These are phyloP conservation scores for Lophura nycthemera DNA, from an alignment of 2,113 vertebrate species.

Conservation along the genomic window DNA sequence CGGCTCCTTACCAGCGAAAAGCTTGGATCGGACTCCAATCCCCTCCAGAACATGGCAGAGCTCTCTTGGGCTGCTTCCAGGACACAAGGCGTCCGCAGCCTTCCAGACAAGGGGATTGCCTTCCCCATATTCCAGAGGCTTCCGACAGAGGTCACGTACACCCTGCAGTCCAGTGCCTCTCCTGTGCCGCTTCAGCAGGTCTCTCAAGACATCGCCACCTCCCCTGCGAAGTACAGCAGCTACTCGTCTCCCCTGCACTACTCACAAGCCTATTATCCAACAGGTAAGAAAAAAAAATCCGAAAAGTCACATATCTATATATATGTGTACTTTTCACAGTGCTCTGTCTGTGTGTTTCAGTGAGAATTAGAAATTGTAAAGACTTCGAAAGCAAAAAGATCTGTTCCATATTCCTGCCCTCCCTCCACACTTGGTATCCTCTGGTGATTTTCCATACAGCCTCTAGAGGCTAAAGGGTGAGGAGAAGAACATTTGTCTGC, in stretches of 20 bases:
- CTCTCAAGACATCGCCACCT: slow-evolving; percentile 34
- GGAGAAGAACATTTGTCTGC: background rate
- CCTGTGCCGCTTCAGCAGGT: slow-evolving; percentile 69
- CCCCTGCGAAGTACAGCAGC: slow-evolving; percentile 59
- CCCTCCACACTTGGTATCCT: background rate
- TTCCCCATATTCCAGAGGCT: slow-evolving; percentile 65
- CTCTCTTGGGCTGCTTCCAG: slow-evolving; percentile 71
- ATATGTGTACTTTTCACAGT: background rate
- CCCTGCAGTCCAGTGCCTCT: slow-evolving; percentile 63
- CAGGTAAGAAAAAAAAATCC: slow-evolving; percentile 71
- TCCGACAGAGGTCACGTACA: slow-evolving; percentile 61
- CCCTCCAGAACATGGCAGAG: slow-evolving; percentile 74
- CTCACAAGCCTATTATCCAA: slow-evolving; percentile 72
- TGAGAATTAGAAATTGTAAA: background rate
- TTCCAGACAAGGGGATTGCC: slow-evolving; percentile 71
- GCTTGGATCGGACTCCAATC: slow-evolving; percentile 71
- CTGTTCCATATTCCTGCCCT: background rate
- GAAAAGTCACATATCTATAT: background rate
- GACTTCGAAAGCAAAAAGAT: background rate
- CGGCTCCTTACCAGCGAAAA: slow-evolving; percentile 43
- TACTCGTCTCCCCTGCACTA: slow-evolving; percentile 68
- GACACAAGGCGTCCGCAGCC: slow-evolving; percentile 64
- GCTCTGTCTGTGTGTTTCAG: background rate
- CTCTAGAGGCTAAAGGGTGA: background rate
- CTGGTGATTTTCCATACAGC: background rate